phyloP scores from a whole-genome alignment of 2,797 vertebrate species.

The Sebastes umbrosus region DNA sequence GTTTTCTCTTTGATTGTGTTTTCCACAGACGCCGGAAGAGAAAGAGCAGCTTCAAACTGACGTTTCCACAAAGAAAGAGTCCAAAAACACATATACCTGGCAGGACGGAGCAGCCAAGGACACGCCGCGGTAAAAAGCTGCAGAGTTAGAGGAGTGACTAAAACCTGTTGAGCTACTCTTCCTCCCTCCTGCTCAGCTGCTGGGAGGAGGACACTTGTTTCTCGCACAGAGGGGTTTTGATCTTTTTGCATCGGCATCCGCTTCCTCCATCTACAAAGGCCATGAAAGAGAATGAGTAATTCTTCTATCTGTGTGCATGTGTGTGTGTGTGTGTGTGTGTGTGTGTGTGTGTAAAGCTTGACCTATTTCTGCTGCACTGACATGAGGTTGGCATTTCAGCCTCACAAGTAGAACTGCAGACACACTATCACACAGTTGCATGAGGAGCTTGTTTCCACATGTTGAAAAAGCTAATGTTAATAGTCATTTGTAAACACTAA shows the following conservation, averaged over 20 bases:
- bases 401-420: slow-evolving; percentile 37
- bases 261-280: slow-evolving; percentile 88
- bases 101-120: slow-evolving; percentile 59
- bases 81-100: slow-evolving; percentile 62
- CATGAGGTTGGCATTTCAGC: slow-evolving; percentile 70
- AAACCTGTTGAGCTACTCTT: slow-evolving; percentile 87
- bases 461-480: slow-evolving; percentile 9
- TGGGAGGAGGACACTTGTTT: slow-evolving; percentile 86
- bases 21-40: slow-evolving; percentile 63
- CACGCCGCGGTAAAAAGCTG: slow-evolving; percentile 15
- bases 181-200: slow-evolving; percentile 76
- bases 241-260: slow-evolving; percentile 87
- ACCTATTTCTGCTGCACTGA: slow-evolving; percentile 74
- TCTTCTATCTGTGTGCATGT: slow-evolving; percentile 51
- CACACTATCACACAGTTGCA: background rate
- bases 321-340: slow-evolving; percentile 16
- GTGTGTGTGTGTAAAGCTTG: slow-evolving; percentile 37
- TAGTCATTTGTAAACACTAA: slow-evolving; percentile 1
- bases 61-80: slow-evolving; percentile 49
- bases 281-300: slow-evolving; percentile 84
- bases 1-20: slow-evolving; percentile 75
- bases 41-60: slow-evolving; percentile 59
- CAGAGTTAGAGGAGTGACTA: slow-evolving; percentile 45
- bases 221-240: slow-evolving; percentile 83
- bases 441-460: background rate